phyloP scores from a whole-genome alignment of 92 coral and sea anemone genomes.

The Porites lobata region DNA sequence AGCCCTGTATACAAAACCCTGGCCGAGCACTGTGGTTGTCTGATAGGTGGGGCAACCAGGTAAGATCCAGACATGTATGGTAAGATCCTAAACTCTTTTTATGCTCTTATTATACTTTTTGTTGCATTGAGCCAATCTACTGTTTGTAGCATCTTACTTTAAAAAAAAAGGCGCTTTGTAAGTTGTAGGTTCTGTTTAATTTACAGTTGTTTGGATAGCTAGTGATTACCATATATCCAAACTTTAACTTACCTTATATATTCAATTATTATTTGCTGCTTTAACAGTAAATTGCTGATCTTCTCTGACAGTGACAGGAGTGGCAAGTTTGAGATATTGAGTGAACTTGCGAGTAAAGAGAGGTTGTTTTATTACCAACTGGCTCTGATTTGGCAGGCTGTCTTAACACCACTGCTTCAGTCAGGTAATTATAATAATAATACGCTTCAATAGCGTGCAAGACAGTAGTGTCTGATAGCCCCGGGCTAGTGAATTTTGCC shows the following conservation, averaged over 20 bases:
- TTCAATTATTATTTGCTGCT: not conserved
- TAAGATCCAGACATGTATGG: slow-evolving; percentile 4
- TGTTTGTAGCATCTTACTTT: not conserved
- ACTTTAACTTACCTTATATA: not conserved
- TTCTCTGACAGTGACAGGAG: slow-evolving; percentile 72
- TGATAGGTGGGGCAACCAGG: slow-evolving; percentile 92
- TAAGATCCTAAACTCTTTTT: too few relatives aligned
- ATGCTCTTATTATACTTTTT: too few relatives aligned
- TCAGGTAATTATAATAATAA: slow-evolving; percentile 56
- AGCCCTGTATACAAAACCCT: too few relatives aligned
- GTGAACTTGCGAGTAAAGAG: slow-evolving; percentile 93
- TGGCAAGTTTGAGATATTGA: slow-evolving; percentile 73
- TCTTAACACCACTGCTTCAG: slow-evolving; percentile 86
- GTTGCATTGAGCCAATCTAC: not conserved
- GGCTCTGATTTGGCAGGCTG: slow-evolving; percentile 97
- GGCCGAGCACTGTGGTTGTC: slow-evolving; percentile 73
- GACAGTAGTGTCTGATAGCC: too few relatives aligned
- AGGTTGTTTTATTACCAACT: slow-evolving; percentile 92
- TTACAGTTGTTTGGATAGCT: not conserved
- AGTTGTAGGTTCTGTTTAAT: not conserved
- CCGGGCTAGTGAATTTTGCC: too few relatives aligned
- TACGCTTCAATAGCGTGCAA: not conserved
- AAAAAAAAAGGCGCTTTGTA: not conserved
- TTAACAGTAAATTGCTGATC: not conserved
- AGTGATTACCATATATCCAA: not conserved